A percentile compares a stretch with the other conserved stretches of the same genome.
Conservation (phyloP, 2,113 vertebrate genomes). For the Carassius gibelio region DNA sequence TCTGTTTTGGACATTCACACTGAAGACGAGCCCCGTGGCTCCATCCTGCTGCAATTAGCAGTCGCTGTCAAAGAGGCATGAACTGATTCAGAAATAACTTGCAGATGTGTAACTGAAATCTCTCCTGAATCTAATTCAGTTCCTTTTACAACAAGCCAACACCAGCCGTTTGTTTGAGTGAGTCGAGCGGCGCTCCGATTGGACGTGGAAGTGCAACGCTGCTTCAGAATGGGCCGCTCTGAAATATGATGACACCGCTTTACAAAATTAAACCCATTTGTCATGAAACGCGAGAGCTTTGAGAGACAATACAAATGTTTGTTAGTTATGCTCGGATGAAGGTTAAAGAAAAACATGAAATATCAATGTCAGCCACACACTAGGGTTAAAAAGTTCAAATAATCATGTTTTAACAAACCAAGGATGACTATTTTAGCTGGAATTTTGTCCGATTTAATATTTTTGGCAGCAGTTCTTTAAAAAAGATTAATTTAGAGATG, state of each 20-base stretch:
- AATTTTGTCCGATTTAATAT: background rate
- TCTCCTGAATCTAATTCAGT: slow-evolving; percentile 3
- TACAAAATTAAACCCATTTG: slow-evolving; percentile 52
- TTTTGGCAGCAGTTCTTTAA: background rate
- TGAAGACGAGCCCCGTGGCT: slow-evolving; percentile 8
- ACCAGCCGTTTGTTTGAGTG: slow-evolving; percentile 26
- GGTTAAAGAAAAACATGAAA: slow-evolving; percentile 24
- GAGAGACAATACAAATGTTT: slow-evolving; percentile 45
- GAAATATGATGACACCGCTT: slow-evolving; percentile 50
- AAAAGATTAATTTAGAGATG: background rate
- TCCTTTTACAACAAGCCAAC: slow-evolving; percentile 15
- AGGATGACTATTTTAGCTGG: background rate
- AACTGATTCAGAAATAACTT: slow-evolving; percentile 40
- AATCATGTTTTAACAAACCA: background rate
- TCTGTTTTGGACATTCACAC: slow-evolving; percentile 9
- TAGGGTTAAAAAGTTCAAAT: slow-evolving; percentile 12
- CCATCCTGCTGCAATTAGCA: slow-evolving; percentile 35
- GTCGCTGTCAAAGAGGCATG: slow-evolving; percentile 34
- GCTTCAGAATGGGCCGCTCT: slow-evolving; percentile 10
- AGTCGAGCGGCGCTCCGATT: background rate
- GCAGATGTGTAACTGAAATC: slow-evolving; percentile 27
- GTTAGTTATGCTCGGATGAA: slow-evolving; percentile 5
- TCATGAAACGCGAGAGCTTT: slow-evolving; percentile 40
- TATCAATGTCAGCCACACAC: slow-evolving; percentile 15
- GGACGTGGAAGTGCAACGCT: background rate